Base-by-base conservation (phyloP, 37 sponge, comb jelly and placozoan genomes). In the Oscarella lobularis region DNA sequence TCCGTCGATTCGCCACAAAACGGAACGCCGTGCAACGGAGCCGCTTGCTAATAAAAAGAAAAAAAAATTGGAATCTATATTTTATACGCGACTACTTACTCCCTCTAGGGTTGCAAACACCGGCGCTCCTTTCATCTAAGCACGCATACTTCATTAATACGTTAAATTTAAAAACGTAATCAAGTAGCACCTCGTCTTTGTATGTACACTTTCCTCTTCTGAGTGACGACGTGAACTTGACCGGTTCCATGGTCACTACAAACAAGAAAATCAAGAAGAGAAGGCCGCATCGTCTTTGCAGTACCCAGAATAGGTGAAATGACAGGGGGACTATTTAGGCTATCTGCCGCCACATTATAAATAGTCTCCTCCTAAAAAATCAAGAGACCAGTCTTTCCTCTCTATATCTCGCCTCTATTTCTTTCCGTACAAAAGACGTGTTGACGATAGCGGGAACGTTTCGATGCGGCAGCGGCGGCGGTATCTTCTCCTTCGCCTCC, bases 21-120 rank as follows among this genome's bases (percentile, higher is more conserved):
- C 20, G 60, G 60, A 27, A 20, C 20, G 9, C 60, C 60, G 20
- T 20, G 60, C 9, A 48, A 20, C 60, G 9, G 60, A 48, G 60
- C 60, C 20, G 60, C 60, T 27, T 48, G 60, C 60, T 48, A 48
- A 48, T 20, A 48, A 48, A 48, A 9, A 48, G 9, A 20, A 48
- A 48, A 48, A 48, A 9, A 48, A 20, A 48, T 9, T 48, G 20
- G 20, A 48, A 48, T 48, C 9, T 20, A 48, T 27, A 48, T 20
- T 48, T 27, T 48, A 48, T n/a, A n/a, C n/a, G n/a, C n/a, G n/a
- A n/a, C 9, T 20, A 48, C 60, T 48, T 20, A 48, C 60, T 20
- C 60, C 60, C 20, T 48, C 20, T 20, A 48, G 60, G 60, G 60
- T 48, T 48, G 60, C 60, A 48, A 48, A 48, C 60, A 48, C 60